Percentiles rank a stretch among this genome's conserved stretches.
These are phyloP conservation scores for Ambastaia sidthimunki DNA, from an alignment of 2,797 vertebrate species.

Conservation along the genomic window DNA sequence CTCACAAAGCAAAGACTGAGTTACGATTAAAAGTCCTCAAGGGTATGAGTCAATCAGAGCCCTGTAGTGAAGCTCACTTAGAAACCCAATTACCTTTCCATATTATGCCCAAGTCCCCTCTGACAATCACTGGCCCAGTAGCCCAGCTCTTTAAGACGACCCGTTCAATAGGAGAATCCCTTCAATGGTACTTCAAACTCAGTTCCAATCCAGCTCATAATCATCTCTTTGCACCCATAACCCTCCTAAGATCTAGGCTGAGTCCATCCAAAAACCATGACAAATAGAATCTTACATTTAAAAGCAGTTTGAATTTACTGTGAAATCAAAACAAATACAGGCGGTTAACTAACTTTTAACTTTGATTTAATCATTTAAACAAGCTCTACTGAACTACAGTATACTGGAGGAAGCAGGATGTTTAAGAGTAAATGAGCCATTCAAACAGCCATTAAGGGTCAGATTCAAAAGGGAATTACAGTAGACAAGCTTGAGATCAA, in stretches of 20 bases:
- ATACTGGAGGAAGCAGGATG: neutral
- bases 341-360: no score
- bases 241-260: conserved; percentile 47
- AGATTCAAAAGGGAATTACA: neutral
- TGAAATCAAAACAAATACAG: conserved; percentile 60
- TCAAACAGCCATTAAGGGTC: neutral
- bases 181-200: conserved; percentile 65
- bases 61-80: conserved; percentile 67
- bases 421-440: no score
- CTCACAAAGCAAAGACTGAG: conserved; percentile 42
- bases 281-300: conserved; percentile 9
- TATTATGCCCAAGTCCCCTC: conserved; percentile 60
- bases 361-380: neutral
- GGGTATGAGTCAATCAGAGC: conserved; percentile 66
- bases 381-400: neutral
- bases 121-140: conserved; percentile 60
- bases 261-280: conserved; percentile 21
- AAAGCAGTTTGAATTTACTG: conserved; percentile 63
- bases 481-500: neutral
- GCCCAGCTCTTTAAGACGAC: conserved; percentile 65
- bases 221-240: conserved; percentile 46
- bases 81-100: conserved; percentile 62
- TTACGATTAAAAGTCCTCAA: conserved; percentile 59
- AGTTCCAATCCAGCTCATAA: conserved; percentile 70
- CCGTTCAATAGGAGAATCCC: conserved; percentile 71